A percentile compares a stretch with the other conserved stretches of the same genome.
Evolutionary conservation across 1,140 invertebrate genomes (phyloP).

Genomic region (Drosophila guanche): DNA sequence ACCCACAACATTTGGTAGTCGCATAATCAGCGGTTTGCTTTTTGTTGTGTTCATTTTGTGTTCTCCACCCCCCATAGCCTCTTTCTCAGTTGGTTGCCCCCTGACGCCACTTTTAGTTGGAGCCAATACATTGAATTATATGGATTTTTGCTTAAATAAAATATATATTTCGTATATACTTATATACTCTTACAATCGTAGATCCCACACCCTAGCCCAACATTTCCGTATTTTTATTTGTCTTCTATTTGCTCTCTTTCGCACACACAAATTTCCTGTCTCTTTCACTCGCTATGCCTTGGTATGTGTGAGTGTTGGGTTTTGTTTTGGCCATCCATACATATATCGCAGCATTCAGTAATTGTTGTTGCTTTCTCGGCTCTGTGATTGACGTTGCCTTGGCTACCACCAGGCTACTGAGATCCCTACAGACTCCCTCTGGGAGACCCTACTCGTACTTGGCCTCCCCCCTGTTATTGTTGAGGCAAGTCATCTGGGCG

Average conservation of each 20-base stretch:
- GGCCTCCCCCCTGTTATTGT: slow-evolving; percentile 7
- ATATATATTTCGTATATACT: slow-evolving; percentile 44
- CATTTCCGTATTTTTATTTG: slow-evolving; percentile 73
- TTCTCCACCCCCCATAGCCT: slow-evolving; percentile 38
- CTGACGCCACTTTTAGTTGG: slow-evolving; percentile 1
- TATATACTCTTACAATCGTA: not conserved
- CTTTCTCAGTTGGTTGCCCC: not conserved
- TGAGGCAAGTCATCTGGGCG: slow-evolving; percentile 78
- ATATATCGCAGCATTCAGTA: slow-evolving; percentile 39
- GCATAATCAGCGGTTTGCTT: slow-evolving; percentile 77
- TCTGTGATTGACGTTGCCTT: slow-evolving; percentile 73
- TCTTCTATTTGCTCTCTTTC: slow-evolving; percentile 32
- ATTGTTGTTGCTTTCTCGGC: slow-evolving; percentile 55
- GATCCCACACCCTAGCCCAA: slow-evolving; percentile 53
- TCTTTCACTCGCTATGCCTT: not conserved
- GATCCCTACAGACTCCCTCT: slow-evolving; percentile 27
- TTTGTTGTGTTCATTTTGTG: slow-evolving; percentile 73
- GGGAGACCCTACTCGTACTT: slow-evolving; percentile 6
- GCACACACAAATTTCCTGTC: slow-evolving; percentile 9
- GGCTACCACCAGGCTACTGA: slow-evolving; percentile 58
- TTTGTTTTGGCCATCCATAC: slow-evolving; percentile 58
- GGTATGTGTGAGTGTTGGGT: slow-evolving; percentile 47
- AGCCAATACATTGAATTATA: slow-evolving; percentile 81
- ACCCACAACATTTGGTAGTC: slow-evolving; percentile 21
- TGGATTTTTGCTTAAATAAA: slow-evolving; percentile 75